Conservation (phyloP, 2,888 invertebrate genomes). For the Sphaerophoria taeniata region DNA sequence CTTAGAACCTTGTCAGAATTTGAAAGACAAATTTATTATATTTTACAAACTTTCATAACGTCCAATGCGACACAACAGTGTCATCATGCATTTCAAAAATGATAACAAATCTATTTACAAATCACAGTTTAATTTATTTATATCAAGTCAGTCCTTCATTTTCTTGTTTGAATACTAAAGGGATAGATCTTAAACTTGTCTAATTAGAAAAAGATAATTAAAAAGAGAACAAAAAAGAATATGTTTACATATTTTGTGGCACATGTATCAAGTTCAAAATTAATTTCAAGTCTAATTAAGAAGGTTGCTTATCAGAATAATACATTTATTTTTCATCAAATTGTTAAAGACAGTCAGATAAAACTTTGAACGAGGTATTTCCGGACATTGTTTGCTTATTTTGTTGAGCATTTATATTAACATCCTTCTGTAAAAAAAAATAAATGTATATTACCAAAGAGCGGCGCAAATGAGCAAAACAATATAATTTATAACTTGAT, state of each 20-base stretch:
- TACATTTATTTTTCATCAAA: slow-evolving; percentile 16
- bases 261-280: slow-evolving; percentile 12
- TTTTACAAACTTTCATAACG: slow-evolving; percentile 23
- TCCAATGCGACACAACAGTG: slow-evolving; percentile 17
- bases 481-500: slow-evolving; percentile 10
- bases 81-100: slow-evolving; percentile 48
- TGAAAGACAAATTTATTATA: slow-evolving; percentile 62
- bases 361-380: neutral
- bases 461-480: neutral
- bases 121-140: slow-evolving; percentile 34
- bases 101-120: slow-evolving; percentile 53
- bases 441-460: neutral
- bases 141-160: neutral
- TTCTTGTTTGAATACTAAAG: neutral
- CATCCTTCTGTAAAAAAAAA: neutral
- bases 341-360: neutral
- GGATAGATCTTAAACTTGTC: slow-evolving; percentile 6
- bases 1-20: slow-evolving; percentile 52
- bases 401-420: neutral
- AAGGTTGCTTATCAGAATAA: neutral
- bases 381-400: slow-evolving; percentile 10
- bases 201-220: neutral
- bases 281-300: neutral
- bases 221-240: no score
- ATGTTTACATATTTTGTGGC: neutral